A percentile compares a stretch with the other conserved stretches of the same genome.
These are phyloP conservation scores for Drosophila anomelani DNA, from an alignment of 2,888 invertebrate species.

Conservation along the genomic window DNA sequence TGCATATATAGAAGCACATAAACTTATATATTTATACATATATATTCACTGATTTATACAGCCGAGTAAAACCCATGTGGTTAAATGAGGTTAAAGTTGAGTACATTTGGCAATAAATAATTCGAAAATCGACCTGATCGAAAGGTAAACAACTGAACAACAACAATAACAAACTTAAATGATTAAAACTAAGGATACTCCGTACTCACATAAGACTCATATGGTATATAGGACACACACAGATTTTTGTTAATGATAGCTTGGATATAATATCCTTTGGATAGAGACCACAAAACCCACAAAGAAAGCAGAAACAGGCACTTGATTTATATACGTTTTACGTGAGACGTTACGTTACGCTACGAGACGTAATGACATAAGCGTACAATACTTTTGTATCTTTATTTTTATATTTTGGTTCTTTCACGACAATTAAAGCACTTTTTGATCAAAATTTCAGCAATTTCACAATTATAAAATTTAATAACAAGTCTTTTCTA, in stretches of 20 bases:
- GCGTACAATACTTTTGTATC: slow-evolving; percentile 50
- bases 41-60: slow-evolving; percentile 48
- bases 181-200: slow-evolving; percentile 38
- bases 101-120: slow-evolving; percentile 18
- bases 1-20: slow-evolving; percentile 30
- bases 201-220: slow-evolving; percentile 71
- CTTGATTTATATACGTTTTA: slow-evolving; percentile 45
- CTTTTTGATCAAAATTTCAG: slow-evolving; percentile 34
- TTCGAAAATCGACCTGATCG: not conserved
- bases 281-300: slow-evolving; percentile 65
- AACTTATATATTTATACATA: slow-evolving; percentile 1
- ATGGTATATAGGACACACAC: slow-evolving; percentile 53
- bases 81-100: slow-evolving; percentile 41
- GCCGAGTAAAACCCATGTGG: slow-evolving; percentile 39
- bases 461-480: slow-evolving; percentile 10
- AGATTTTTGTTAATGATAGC: slow-evolving; percentile 34
- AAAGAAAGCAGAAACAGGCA: slow-evolving; percentile 69
- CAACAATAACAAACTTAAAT: slow-evolving; percentile 25
- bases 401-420: not conserved
- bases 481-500: slow-evolving; percentile 5
- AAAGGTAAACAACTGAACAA: slow-evolving; percentile 13
- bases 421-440: slow-evolving; percentile 59
- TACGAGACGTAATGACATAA: slow-evolving; percentile 71
- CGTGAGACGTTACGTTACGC: slow-evolving; percentile 63
- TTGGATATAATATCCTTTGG: slow-evolving; percentile 15